Evolutionary conservation across 2,797 vertebrate genomes (phyloP).

Genomic region (Nothura maculosa): DNA sequence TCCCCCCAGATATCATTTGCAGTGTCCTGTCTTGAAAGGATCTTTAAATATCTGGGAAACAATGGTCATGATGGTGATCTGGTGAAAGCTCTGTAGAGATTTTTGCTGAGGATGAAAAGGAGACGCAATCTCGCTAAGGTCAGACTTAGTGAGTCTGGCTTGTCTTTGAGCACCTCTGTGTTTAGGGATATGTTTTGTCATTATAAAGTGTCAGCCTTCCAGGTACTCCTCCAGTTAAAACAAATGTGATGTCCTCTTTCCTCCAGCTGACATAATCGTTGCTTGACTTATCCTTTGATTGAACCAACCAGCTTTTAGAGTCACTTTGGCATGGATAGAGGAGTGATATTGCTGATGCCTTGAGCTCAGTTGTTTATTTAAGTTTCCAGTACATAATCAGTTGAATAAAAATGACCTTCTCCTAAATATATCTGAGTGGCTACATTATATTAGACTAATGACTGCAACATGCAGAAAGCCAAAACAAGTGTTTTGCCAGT

Average conservation of each 20-base stretch:
- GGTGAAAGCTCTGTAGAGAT: neutral
- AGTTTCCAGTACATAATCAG: slow-evolving; percentile 42
- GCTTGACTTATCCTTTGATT: slow-evolving; percentile 10
- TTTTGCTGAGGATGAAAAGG: neutral
- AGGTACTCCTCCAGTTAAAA: neutral
- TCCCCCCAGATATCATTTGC: neutral
- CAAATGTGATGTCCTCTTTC: neutral
- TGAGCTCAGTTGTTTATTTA: slow-evolving; percentile 57
- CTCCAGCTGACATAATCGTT: neutral
- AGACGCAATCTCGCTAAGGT: neutral
- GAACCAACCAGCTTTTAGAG: neutral
- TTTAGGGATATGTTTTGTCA: neutral
- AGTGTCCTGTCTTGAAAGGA: neutral
- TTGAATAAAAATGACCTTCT: slow-evolving; percentile 61
- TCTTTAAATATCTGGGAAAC: neutral
- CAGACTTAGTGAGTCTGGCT: neutral
- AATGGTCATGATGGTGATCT: neutral
- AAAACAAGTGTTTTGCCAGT: slow-evolving; percentile 65
- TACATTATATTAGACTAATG: slow-evolving; percentile 57
- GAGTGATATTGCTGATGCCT: slow-evolving; percentile 20
- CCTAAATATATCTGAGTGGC: slow-evolving; percentile 52
- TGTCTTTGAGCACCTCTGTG: neutral
- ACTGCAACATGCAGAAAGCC: slow-evolving; percentile 51
- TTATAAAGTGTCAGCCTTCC: neutral
- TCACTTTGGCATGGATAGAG: slow-evolving; percentile 1